Evolutionary conservation across 1,140 invertebrate genomes (phyloP), one percentile per base, ranked within the genome.

Genomic region (Chironomus tepperi): DNA sequence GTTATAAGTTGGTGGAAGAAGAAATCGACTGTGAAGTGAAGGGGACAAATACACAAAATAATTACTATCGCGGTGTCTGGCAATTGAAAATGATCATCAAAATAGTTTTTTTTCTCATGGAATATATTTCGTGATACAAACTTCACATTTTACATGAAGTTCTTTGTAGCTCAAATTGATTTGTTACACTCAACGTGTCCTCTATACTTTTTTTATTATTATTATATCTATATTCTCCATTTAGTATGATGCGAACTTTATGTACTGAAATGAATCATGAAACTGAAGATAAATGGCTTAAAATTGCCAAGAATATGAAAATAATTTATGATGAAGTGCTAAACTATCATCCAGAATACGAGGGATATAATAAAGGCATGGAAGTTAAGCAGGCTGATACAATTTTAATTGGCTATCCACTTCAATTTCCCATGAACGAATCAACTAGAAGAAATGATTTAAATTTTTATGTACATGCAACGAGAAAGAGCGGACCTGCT

Each of bases 331-430:
- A 87, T 65, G 57, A 75, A 0, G 75, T 76, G 5, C 70, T 82
- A 3, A 79, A 87, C 76, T 87, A 86, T 75, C 86, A 87, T 78
- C 86, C 86, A 0, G 84, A 87, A 76, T 85, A 84, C 76, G 74
- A 77, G 3, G 85, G 83, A 0, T 87, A 87, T 74, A 72, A 76
- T 3, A 74, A 80, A 12, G 81, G 82, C 7, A 82, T 83, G 3
- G 75, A 73, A n/a, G 84, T 87, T 9, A 87, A 87, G 73, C 86
- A 87, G 75, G 86, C 86, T 15, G 86, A 87, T 75, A 83, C 81
- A 10, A 83, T 86, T 42, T 76, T 87, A 6, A 77, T 87, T 3
- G 86, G 85, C 0, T 87, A 83, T 77, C 86, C 86, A 0, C 74
- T 87, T 18, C 81, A 83, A 21, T 87, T 85, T 77, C 78, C 82